Conservation (phyloP, 2,888 invertebrate genomes). For the Leucophenga montana region DNA sequence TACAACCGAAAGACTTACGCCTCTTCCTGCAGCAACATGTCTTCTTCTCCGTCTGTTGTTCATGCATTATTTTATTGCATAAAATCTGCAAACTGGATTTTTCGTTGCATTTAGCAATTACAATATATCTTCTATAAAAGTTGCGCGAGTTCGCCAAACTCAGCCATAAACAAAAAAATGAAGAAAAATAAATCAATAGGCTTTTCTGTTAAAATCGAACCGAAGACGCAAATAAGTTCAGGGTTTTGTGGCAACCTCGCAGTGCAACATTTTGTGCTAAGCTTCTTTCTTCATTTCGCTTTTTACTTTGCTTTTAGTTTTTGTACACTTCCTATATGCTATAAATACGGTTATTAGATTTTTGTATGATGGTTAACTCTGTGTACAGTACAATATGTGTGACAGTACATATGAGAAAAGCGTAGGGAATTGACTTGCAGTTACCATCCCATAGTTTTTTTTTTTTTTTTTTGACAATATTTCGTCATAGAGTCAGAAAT, state of each 20-base stretch:
- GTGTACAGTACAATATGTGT: too few relatives aligned
- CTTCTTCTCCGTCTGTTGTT: background rate
- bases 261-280: background rate
- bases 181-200: background rate
- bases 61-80: background rate
- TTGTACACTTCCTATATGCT: background rate
- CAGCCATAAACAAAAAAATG: background rate
- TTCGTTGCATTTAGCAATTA: background rate
- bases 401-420: too few relatives aligned
- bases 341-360: too few relatives aligned
- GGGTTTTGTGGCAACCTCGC: constrained; percentile 21
- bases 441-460: too few relatives aligned
- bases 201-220: background rate
- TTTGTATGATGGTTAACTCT: too few relatives aligned
- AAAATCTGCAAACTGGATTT: background rate
- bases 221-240: constrained; percentile 28
- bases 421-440: too few relatives aligned
- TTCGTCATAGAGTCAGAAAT: too few relatives aligned
- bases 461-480: too few relatives aligned
- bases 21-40: background rate
- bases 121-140: too few relatives aligned
- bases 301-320: background rate
- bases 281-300: background rate
- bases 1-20: too few relatives aligned
- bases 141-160: background rate